phyloP scores from a whole-genome alignment of 2,888 invertebrate genomes.

The Rhamnusium bicolor region DNA sequence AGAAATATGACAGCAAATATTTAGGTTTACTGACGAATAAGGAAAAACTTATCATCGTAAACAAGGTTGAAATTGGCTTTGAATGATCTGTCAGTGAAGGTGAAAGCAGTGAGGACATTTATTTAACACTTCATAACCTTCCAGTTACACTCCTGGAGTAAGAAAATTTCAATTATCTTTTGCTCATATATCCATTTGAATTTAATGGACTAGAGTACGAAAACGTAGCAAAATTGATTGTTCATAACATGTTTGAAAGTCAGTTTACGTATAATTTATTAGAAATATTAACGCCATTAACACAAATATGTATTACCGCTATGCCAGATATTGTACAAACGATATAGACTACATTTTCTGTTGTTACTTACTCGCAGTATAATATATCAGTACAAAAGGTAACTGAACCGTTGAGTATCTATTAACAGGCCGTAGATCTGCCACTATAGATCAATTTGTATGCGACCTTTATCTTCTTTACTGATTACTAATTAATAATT shows the following conservation, averaged over 20 bases:
- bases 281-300: too few relatives aligned
- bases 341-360: not conserved
- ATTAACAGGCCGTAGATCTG: slow-evolving; percentile 15
- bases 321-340: too few relatives aligned
- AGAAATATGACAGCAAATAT: too few relatives aligned
- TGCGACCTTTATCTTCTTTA: slow-evolving; percentile 19
- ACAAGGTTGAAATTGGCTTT: too few relatives aligned
- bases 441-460: slow-evolving; percentile 21
- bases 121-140: too few relatives aligned
- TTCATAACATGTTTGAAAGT: not conserved
- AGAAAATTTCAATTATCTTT: not conserved
- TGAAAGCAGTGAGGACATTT: too few relatives aligned
- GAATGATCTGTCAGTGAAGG: too few relatives aligned
- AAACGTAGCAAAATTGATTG: not conserved
- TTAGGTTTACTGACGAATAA: too few relatives aligned
- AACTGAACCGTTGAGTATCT: slow-evolving; percentile 22
- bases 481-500: slow-evolving; percentile 20
- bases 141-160: not conserved
- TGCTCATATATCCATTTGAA: not conserved
- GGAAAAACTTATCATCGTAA: too few relatives aligned
- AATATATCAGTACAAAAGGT: slow-evolving; percentile 16
- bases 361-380: slow-evolving; percentile 4
- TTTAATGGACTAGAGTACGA: not conserved
- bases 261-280: too few relatives aligned
- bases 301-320: too few relatives aligned